Evolutionary conservation across 2,113 vertebrate species (phyloP), one percentile per base, ranked within the genome.

Genomic region (Scolopax mira): DNA sequence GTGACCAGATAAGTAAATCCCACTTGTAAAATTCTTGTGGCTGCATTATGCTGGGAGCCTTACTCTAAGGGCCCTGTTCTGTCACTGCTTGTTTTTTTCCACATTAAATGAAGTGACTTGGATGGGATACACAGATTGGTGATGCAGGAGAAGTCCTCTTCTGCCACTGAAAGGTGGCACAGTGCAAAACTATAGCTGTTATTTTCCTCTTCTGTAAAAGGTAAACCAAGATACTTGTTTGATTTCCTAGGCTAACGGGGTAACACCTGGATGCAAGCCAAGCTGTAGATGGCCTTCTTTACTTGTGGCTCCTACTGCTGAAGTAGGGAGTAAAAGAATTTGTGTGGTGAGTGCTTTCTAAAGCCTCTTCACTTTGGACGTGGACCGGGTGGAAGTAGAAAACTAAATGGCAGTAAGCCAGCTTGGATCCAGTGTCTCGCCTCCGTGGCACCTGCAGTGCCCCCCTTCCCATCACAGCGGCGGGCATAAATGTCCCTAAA

Each of bases 11-110:
- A 71, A 91, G 88, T 91, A 94, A 88, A 78, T 86, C 89, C 81
- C 89, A 95, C 88, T 77, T 85, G 93, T 78, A 87, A 95, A 92
- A 95, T 94, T 93, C 90, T 95, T 94, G 75, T 91, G 94, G 93
- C 80, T 95, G 94, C 80, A n/a, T 87, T 96, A 61, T 93, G 96
- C 94, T 92, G 62, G 88, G 46, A 95, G 90, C 92, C 62, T 93
- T 93, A 93, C 48, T 74, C 90, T 88, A 23, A 93, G 88, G 90
- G 83, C 78, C 33, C 33, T 96, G 66, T 97, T 94, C 92, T 93
- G 81, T 96, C 96, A 94, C 64, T 89, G 39, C 95, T 86, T 81
- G 83, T 83, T 94, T 89, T 86, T 81, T 77, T 87, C 80, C 66
- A 90, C 69, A 78, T 89, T 52, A 85, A 87, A 70, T 42, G 75